Percentiles rank a stretch among this genome's conserved stretches.
These are phyloP conservation scores for Tribolium freemani DNA, from an alignment of 2,888 invertebrate species.

Conservation along the genomic window DNA sequence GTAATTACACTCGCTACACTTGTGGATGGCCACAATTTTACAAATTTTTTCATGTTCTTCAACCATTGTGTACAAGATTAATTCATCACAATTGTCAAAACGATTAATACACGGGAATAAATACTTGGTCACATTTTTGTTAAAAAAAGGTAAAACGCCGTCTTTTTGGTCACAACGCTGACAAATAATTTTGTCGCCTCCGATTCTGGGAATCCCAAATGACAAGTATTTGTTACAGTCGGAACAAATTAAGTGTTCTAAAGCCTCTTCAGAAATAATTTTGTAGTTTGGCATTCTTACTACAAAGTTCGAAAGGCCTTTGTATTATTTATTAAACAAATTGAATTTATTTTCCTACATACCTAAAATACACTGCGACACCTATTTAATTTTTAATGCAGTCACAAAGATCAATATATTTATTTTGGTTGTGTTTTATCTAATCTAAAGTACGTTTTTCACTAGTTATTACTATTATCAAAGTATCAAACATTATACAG, in stretches of 20 bases:
- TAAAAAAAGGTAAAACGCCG: not conserved
- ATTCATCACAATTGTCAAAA: conserved; percentile 37
- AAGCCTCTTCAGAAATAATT: not conserved
- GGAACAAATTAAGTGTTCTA: not conserved
- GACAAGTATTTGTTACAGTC: not conserved
- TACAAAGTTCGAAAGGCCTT: no score
- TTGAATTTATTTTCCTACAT: no score
- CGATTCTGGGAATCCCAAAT: not conserved
- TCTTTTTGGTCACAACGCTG: not conserved
- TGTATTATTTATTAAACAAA: no score
- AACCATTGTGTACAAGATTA: conserved; percentile 22
- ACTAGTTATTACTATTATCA: no score
- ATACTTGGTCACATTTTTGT: not conserved
- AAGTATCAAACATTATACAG: no score
- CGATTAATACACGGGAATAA: conserved; percentile 42
- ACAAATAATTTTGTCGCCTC: not conserved
- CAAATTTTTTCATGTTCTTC: conserved; percentile 31
- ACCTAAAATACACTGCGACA: no score
- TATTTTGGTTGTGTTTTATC: no score
- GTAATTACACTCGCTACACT: conserved; percentile 31
- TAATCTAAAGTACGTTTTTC: no score
- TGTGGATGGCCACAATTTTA: conserved; percentile 10
- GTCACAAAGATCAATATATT: no score
- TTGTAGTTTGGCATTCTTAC: not conserved
- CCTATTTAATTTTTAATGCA: no score